Evolutionary conservation across 2,113 vertebrate species (phyloP).

Genomic region (Ophiodon elongatus): DNA sequence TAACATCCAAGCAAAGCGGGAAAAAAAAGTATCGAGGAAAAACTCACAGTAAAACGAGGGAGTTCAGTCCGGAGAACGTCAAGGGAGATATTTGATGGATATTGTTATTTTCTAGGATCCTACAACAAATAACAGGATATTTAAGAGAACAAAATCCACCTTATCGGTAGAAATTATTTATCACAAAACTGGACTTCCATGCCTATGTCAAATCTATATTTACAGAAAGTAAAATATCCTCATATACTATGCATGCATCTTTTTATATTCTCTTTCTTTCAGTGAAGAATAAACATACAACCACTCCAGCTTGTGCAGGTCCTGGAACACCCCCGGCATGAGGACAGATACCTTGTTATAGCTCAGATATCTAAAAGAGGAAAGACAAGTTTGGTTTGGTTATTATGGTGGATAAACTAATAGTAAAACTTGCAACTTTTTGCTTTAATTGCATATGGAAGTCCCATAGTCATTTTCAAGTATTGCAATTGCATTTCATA

Average conservation of each 20-base stretch:
- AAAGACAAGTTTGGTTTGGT: constrained; percentile 17
- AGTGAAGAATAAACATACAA: constrained; percentile 85
- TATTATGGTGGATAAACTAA: background rate
- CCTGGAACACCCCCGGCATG: constrained; percentile 91
- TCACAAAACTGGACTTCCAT: background rate
- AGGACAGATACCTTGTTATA: constrained; percentile 90
- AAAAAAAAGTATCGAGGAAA: background rate
- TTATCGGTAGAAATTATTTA: background rate
- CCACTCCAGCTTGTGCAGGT: constrained; percentile 94
- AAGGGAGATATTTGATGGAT: constrained; percentile 90
- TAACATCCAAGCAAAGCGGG: background rate
- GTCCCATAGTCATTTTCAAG: background rate
- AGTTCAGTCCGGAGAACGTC: constrained; percentile 93
- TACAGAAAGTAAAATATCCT: background rate
- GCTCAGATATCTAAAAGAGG: constrained; percentile 89
- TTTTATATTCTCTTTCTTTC: background rate
- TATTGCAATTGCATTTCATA: background rate
- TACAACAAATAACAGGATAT: constrained; percentile 63
- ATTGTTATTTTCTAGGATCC: constrained; percentile 95
- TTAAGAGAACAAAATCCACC: background rate
- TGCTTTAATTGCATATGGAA: background rate
- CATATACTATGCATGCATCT: background rate
- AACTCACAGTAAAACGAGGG: constrained; percentile 95
- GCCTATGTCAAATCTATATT: background rate
- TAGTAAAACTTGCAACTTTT: no score